These are phyloP conservation scores for Scaptomyza reducta DNA, from an alignment of 2,888 invertebrate species.

Conservation along the genomic window DNA sequence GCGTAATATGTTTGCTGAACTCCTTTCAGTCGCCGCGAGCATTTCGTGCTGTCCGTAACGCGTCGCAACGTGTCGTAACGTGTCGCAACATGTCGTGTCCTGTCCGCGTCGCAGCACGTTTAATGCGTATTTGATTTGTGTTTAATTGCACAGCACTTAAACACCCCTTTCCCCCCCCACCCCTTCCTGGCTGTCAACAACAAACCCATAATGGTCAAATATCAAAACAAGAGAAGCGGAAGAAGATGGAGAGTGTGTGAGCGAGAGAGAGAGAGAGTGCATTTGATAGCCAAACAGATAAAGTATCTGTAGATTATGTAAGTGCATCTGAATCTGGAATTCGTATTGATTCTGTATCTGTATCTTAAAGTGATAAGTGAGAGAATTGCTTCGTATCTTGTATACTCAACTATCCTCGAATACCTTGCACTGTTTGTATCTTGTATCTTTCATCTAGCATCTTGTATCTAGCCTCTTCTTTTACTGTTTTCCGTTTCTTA, in stretches of 20 bases:
- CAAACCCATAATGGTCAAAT: slow-evolving; percentile 31
- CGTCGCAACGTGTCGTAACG: too few relatives aligned
- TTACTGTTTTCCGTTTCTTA: neutral
- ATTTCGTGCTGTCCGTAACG: slow-evolving; percentile 5
- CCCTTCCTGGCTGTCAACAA: neutral
- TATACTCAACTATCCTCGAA: too few relatives aligned
- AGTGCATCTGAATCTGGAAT: neutral
- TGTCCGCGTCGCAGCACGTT: slow-evolving; percentile 41
- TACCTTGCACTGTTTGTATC: too few relatives aligned
- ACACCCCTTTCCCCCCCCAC: neutral
- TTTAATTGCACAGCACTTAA: slow-evolving; percentile 67
- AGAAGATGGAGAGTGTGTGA: neutral
- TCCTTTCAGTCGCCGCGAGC: neutral
- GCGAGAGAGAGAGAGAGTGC: too few relatives aligned
- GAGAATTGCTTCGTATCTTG: too few relatives aligned
- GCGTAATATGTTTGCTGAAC: slow-evolving; percentile 46
- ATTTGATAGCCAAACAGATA: neutral
- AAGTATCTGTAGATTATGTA: too few relatives aligned
- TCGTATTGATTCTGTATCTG: neutral
- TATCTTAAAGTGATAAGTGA: too few relatives aligned
- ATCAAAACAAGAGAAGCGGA: slow-evolving; percentile 21
- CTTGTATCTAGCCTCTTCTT: neutral
- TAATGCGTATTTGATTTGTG: slow-evolving; percentile 73
- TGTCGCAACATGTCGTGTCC: slow-evolving; percentile 5
- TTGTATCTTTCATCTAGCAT: neutral